phyloP scores from a whole-genome alignment of 2,113 vertebrate genomes.

The Calonectris borealis region DNA sequence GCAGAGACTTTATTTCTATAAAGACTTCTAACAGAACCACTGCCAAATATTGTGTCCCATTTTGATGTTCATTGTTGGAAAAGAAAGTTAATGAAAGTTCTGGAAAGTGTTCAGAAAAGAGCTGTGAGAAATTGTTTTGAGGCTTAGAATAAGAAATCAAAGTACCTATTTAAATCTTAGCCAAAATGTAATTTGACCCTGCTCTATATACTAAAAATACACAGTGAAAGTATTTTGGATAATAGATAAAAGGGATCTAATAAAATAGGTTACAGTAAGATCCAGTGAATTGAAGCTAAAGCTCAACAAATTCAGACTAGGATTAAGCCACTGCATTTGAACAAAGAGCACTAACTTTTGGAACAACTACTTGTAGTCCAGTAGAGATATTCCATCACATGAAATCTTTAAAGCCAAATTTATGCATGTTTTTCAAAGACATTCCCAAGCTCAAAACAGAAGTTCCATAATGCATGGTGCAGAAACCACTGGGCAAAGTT shows the following conservation, averaged over 20 bases:
- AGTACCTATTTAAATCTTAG: conserved; percentile 14
- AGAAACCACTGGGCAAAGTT: conserved; percentile 4
- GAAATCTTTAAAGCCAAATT: conserved; percentile 38
- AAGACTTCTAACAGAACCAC: background rate
- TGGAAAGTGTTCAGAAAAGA: conserved; percentile 45
- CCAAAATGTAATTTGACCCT: conserved; percentile 36
- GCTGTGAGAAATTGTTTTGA: conserved; percentile 26
- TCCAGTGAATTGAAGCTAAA: conserved; percentile 24
- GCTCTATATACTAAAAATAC: conserved; percentile 9
- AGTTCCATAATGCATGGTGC: background rate
- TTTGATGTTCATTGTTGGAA: conserved; percentile 22
- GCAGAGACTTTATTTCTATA: background rate
- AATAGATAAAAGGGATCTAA: conserved; percentile 44
- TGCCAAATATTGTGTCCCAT: conserved; percentile 7
- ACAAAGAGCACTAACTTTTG: conserved; percentile 37
- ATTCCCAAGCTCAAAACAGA: conserved; percentile 24
- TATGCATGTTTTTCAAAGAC: conserved; percentile 52
- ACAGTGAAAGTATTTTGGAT: conserved; percentile 17
- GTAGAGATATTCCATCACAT: background rate
- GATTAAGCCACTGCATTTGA: conserved; percentile 27
- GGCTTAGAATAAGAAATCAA: conserved; percentile 40
- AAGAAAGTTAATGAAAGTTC: conserved; percentile 32
- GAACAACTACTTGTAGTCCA: background rate
- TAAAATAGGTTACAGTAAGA: conserved; percentile 44
- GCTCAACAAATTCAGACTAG: conserved; percentile 6